A percentile compares a stretch with the other conserved stretches of the same genome.
Conservation (phyloP, 2,797 vertebrate species). For the Phataginus tetradactyla region DNA sequence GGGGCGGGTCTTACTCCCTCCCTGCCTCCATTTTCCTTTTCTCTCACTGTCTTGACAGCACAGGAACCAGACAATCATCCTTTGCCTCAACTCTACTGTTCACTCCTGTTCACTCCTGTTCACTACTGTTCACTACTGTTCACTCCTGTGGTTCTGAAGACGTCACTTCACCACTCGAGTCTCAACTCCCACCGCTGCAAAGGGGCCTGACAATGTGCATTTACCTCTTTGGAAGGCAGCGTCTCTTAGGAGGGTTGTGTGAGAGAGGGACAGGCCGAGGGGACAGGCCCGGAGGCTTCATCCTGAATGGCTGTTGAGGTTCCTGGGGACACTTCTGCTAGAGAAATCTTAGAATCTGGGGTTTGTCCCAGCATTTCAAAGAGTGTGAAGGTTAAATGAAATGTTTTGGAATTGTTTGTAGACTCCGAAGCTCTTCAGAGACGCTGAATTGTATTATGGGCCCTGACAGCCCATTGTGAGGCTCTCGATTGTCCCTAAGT, state of each 20-base stretch:
- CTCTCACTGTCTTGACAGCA: not conserved
- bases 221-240: not conserved
- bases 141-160: slow-evolving; percentile 15
- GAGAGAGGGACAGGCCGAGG: not conserved
- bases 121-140: no score
- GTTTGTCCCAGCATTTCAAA: not conserved
- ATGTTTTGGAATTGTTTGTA: slow-evolving; percentile 56
- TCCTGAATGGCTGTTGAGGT: not conserved
- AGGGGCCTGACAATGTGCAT: not conserved
- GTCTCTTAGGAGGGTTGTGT: not conserved
- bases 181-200: not conserved
- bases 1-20: not conserved
- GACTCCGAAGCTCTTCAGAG: slow-evolving; percentile 46
- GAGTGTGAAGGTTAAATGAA: not conserved
- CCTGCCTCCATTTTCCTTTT: not conserved
- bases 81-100: not conserved
- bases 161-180: not conserved
- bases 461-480: not conserved
- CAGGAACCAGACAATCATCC: not conserved
- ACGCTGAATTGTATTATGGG: not conserved
- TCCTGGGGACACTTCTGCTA: not conserved
- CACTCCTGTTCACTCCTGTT: no score
- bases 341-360: slow-evolving; percentile 14
- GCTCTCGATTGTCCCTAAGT: slow-evolving; percentile 20
- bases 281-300: not conserved